These are phyloP conservation scores for Alethe diademata DNA, from an alignment of 2,113 vertebrate genomes.

Conservation along the genomic window DNA sequence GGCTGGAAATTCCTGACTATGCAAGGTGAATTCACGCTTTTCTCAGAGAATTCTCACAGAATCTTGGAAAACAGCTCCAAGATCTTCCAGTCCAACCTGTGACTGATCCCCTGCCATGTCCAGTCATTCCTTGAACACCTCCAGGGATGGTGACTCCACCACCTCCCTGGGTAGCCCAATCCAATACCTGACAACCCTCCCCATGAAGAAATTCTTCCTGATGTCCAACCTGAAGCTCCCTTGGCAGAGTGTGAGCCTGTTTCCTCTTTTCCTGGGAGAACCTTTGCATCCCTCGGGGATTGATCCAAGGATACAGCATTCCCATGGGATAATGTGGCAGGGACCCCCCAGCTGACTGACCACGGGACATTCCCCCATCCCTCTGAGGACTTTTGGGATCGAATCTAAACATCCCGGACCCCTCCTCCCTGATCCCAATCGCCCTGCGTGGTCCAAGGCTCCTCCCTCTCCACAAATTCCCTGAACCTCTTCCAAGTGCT, in stretches of 20 bases:
- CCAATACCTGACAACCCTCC: not conserved
- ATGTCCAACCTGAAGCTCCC: not conserved
- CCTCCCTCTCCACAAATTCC: not conserved
- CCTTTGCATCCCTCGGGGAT: not conserved
- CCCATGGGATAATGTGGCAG: not conserved
- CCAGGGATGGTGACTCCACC: not conserved
- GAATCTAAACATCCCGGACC: not conserved
- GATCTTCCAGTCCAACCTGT: not conserved
- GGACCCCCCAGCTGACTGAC: not conserved
- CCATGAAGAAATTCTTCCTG: not conserved
- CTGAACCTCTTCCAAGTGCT: not conserved
- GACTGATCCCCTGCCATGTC: accelerated
- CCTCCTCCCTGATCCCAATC: not conserved
- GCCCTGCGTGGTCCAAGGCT: not conserved
- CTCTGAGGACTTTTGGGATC: not conserved
- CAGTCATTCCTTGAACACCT: not conserved
- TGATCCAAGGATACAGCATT: accelerated
- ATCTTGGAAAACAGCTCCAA: not conserved
- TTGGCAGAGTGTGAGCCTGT: not conserved
- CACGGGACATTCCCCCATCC: not conserved
- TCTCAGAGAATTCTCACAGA: not conserved
- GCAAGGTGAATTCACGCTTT: not conserved
- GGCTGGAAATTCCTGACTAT: not conserved
- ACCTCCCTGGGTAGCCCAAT: not conserved
- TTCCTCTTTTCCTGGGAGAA: not conserved